Evolutionary conservation across 2,888 invertebrate genomes (phyloP), one percentile per base, ranked within the genome.

Genomic region (Tetheella fluctuosa): DNA sequence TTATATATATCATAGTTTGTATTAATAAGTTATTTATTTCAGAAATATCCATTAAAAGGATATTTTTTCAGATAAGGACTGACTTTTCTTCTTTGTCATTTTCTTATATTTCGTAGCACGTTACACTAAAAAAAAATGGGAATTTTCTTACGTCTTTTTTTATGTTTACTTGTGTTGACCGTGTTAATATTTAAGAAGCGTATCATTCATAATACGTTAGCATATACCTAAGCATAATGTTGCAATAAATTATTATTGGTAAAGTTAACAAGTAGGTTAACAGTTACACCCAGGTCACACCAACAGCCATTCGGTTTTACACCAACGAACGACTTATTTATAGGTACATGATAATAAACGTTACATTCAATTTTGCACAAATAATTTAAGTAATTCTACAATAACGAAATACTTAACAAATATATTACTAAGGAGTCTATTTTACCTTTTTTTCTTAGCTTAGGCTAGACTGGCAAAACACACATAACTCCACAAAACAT

Each of bases 201-300:
- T 20, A 53, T 25, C 6, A 53, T 53, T 13, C n/a, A 53, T 25
- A 28, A 5, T 6, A 25, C 53, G 23, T 64, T 60, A 25, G 52
- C 23, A 30, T 57, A 70, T 64, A n/a, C n/a, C n/a, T n/a, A 67
- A 62, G 60, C 37, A 23, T 59, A 55, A 58, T 73, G 85, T 86
- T 88, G 85, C 88, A 77, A 77, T 71, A 85, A 89, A 86, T 79
- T 75, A 73, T 64, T 68, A 89, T 90, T 89, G 88, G 88, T 83
- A 75, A 80, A 80, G 80, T 81, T 83, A 78, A 85, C 76, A 72
- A 76, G 67, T 67, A 65, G 70, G 79, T 85, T 80, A 83, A 85
- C 81, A 79, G 83, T 83, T 79, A 90, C 92, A 93, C 92, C 92
- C 92, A 93, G 92, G 91, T 93, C 92, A 93, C 89, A 92, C 91